phyloP scores from a whole-genome alignment of 1,140 invertebrate genomes.

The Drosophila chauvacae region DNA sequence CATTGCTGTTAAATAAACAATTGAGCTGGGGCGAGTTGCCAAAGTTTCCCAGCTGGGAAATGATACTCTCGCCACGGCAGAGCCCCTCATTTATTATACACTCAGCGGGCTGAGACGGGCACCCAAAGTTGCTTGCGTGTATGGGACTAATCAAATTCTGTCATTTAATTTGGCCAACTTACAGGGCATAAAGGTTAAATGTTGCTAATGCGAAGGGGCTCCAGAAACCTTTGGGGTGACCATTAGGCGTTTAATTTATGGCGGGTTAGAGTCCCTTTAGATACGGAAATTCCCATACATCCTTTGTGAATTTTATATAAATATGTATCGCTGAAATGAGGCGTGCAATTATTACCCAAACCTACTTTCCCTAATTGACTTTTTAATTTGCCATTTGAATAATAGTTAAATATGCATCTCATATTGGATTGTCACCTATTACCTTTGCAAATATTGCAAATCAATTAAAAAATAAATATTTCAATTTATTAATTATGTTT shows the following conservation, averaged over 20 bases:
- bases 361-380: background rate
- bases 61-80: constrained; percentile 19
- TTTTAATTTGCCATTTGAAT: background rate
- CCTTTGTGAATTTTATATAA: constrained; percentile 3
- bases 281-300: constrained; percentile 4
- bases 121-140: constrained; percentile 58
- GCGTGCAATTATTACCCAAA: background rate
- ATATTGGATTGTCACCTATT: background rate
- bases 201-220: constrained; percentile 42
- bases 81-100: constrained; percentile 34
- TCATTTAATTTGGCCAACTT: constrained; percentile 67
- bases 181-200: constrained; percentile 63
- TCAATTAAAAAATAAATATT: no score
- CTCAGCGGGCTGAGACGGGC: background rate
- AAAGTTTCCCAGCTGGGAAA: constrained; percentile 58
- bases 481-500: no score
- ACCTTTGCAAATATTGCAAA: no score
- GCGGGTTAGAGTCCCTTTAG: background rate
- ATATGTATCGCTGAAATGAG: constrained; percentile 4
- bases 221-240: constrained; percentile 25
- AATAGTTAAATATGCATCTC: background rate
- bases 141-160: constrained; percentile 68
- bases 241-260: constrained; percentile 43
- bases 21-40: constrained; percentile 31
- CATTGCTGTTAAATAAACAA: constrained; percentile 79